These are phyloP conservation scores for Cistogaster globosa DNA, from an alignment of 2,888 invertebrate genomes.

Conservation along the genomic window DNA sequence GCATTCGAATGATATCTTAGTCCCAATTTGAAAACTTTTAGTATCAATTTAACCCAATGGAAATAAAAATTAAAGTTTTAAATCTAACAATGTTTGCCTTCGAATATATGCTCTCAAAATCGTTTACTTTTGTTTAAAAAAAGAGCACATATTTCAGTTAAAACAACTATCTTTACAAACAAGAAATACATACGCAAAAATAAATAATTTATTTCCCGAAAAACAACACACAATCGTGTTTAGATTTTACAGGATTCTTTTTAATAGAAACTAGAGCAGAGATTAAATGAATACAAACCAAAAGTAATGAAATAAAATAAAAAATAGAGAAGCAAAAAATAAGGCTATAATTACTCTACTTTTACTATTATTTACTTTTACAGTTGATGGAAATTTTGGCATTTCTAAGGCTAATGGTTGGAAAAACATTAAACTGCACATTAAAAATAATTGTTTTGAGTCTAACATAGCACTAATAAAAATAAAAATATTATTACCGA, in stretches of 20 bases:
- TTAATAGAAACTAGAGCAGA: conserved; percentile 47
- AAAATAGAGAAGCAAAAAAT: not conserved
- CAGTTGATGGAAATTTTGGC: conserved; percentile 53
- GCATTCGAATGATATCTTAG: too few relatives aligned
- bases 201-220: conserved; percentile 62
- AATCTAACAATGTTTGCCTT: not conserved
- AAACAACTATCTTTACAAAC: conserved; percentile 5
- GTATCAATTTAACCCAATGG: too few relatives aligned
- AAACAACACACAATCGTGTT: conserved; percentile 61
- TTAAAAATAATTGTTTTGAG: conserved; percentile 66
- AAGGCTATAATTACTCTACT: conserved; percentile 9
- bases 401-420: conserved; percentile 52
- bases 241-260: conserved; percentile 68
- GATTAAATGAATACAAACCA: conserved; percentile 66
- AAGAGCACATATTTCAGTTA: conserved; percentile 4
- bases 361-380: conserved; percentile 13
- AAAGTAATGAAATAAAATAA: conserved; percentile 17
- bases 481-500: not conserved
- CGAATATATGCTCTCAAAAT: not conserved
- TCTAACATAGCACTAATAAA: conserved; percentile 55
- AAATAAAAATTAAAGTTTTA: too few relatives aligned
- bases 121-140: not conserved
- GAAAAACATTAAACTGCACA: conserved; percentile 55
- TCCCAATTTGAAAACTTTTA: too few relatives aligned
- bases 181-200: conserved; percentile 36